These are phyloP conservation scores for Tachina fera DNA, from an alignment of 2,888 invertebrate genomes.

Conservation along the genomic window DNA sequence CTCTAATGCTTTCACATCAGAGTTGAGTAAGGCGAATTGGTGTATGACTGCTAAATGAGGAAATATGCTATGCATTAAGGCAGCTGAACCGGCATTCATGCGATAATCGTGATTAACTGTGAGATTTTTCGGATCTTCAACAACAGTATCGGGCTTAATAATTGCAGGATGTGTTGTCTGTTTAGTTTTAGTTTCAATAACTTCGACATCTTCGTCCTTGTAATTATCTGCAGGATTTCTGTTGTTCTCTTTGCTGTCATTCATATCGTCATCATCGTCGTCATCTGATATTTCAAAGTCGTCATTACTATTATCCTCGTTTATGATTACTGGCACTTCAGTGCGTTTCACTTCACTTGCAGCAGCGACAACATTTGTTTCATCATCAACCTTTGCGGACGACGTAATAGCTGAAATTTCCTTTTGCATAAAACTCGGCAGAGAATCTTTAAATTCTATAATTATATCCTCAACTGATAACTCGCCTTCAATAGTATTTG, in stretches of 20 bases:
- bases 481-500: constrained; percentile 71
- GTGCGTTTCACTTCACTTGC: constrained; percentile 35
- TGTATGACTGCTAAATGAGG: constrained; percentile 80
- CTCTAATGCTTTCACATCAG: constrained; percentile 78
- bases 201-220: constrained; percentile 45
- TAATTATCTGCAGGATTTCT: constrained; percentile 45
- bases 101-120: constrained; percentile 41
- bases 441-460: constrained; percentile 79
- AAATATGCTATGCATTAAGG: constrained; percentile 77
- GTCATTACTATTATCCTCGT: constrained; percentile 75
- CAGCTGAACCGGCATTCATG: constrained; percentile 68
- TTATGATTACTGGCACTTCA: constrained; percentile 44
- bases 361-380: neutral
- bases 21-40: constrained; percentile 79
- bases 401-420: constrained; percentile 77
- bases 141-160: neutral
- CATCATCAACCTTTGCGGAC: constrained; percentile 67
- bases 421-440: constrained; percentile 81
- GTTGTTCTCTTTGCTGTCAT: constrained; percentile 66
- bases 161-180: constrained; percentile 17
- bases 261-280: constrained; percentile 61
- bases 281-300: constrained; percentile 68
- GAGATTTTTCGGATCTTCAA: constrained; percentile 34
- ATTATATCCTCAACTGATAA: constrained; percentile 81
- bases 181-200: constrained; percentile 48